Conservation (phyloP, 2,888 invertebrate species). For the Parnassius smintheus region DNA sequence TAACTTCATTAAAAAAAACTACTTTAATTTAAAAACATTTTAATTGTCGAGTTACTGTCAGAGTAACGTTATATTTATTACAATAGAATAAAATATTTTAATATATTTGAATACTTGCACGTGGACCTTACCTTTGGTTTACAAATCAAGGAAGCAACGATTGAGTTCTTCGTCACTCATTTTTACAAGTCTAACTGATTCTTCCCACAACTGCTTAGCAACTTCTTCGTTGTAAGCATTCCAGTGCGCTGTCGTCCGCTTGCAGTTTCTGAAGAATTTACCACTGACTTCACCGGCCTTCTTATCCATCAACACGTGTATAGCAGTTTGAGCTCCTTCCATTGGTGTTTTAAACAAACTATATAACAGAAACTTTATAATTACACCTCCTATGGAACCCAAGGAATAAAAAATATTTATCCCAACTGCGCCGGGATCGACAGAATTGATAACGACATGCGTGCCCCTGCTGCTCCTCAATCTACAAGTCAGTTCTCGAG, state of each 20-base stretch:
- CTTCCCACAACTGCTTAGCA: slow-evolving; percentile 84
- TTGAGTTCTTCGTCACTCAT: slow-evolving; percentile 84
- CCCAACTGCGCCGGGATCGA: slow-evolving; percentile 92
- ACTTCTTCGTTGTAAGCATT: slow-evolving; percentile 83
- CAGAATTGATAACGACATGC: slow-evolving; percentile 87
- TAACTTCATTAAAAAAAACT: too few species aligned
- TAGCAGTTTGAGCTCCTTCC: slow-evolving; percentile 91
- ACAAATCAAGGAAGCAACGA: slow-evolving; percentile 57
- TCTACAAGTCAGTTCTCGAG: slow-evolving; percentile 86
- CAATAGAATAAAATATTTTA: too few species aligned
- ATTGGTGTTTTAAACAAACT: slow-evolving; percentile 87
- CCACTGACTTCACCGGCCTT: slow-evolving; percentile 84
- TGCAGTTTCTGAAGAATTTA: slow-evolving; percentile 89
- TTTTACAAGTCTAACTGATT: slow-evolving; percentile 82
- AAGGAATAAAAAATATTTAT: slow-evolving; percentile 85
- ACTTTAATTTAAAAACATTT: too few species aligned
- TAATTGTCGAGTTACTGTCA: too few species aligned
- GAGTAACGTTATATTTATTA: too few species aligned
- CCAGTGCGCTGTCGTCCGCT: slow-evolving; percentile 86
- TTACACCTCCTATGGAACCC: slow-evolving; percentile 63
- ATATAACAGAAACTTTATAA: slow-evolving; percentile 82
- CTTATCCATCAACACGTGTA: slow-evolving; percentile 87
- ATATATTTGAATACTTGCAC: too few species aligned
- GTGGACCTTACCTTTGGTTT: background rate
- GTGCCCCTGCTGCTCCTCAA: slow-evolving; percentile 67